Conservation (phyloP, 2,113 vertebrate species). For the Perca schrenkii region DNA sequence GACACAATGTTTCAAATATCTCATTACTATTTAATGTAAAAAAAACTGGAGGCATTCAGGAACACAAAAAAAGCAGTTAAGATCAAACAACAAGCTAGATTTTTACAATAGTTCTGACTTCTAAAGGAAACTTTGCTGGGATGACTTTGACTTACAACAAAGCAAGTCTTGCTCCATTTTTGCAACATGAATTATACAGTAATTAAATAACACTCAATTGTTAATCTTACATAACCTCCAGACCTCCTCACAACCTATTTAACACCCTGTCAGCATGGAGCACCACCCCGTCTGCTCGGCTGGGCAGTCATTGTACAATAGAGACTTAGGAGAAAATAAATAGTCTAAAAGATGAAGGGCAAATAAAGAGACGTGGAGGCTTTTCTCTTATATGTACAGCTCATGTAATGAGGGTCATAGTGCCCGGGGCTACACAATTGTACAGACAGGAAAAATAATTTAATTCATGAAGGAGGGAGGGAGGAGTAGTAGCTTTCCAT, state of each 20-base stretch:
- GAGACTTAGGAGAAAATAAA: slow-evolving; percentile 32
- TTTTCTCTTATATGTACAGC: slow-evolving; percentile 59
- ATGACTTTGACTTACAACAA: slow-evolving; percentile 3
- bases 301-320: slow-evolving; percentile 20
- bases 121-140: not conserved
- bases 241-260: slow-evolving; percentile 58
- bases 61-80: slow-evolving; percentile 13
- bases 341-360: slow-evolving; percentile 35
- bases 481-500: slow-evolving; percentile 71
- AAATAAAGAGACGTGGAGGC: slow-evolving; percentile 62
- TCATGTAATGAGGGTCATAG: slow-evolving; percentile 77
- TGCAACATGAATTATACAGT: slow-evolving; percentile 10
- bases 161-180: not conserved
- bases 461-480: slow-evolving; percentile 69
- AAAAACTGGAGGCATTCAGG: slow-evolving; percentile 9
- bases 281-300: slow-evolving; percentile 40
- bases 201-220: slow-evolving; percentile 58
- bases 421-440: slow-evolving; percentile 62
- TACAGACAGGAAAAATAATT: slow-evolving; percentile 74
- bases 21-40: slow-evolving; percentile 16
- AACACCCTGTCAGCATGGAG: slow-evolving; percentile 35
- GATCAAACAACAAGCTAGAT: slow-evolving; percentile 31
- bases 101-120: slow-evolving; percentile 15
- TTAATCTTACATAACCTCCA: slow-evolving; percentile 58
- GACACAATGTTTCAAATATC: slow-evolving; percentile 11